A percentile compares a stretch with the other conserved stretches of the same genome.
phyloP scores from a whole-genome alignment of 1,140 invertebrate genomes.

The Drosophila ficusphila region DNA sequence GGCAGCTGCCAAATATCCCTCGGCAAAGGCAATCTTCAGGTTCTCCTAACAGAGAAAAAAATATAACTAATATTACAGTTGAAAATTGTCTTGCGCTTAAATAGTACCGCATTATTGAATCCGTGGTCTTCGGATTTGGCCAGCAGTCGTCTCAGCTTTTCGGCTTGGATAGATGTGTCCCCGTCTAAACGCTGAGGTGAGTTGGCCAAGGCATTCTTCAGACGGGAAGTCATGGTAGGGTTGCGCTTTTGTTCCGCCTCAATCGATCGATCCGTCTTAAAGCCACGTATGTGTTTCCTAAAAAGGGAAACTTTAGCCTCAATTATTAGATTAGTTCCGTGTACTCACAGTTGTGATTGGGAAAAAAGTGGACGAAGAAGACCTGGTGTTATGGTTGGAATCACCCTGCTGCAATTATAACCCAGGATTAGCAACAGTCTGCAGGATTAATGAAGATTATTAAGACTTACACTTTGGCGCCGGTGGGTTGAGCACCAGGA shows the following conservation, averaged over 20 bases:
- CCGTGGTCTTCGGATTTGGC: conserved; percentile 54
- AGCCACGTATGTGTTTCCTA: conserved; percentile 83
- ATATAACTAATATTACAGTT: too few relatives aligned
- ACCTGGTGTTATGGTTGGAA: conserved; percentile 46
- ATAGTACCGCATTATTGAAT: conserved; percentile 40
- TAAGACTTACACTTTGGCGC: conserved; percentile 36
- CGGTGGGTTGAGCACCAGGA: conserved; percentile 2
- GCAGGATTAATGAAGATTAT: not conserved
- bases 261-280: conserved; percentile 90
- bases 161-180: conserved; percentile 60
- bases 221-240: conserved; percentile 86
- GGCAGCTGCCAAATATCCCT: conserved; percentile 91
- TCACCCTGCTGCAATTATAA: conserved; percentile 36
- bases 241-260: conserved; percentile 89
- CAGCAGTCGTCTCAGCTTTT: conserved; percentile 66
- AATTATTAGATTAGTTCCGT: not conserved
- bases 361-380: conserved; percentile 50
- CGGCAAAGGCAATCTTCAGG: conserved; percentile 94
- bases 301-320: not conserved
- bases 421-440: not conserved
- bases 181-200: conserved; percentile 54
- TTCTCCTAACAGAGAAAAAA: conserved; percentile 85
- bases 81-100: too few relatives aligned
- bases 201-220: conserved; percentile 86
- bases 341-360: conserved; percentile 62